These are phyloP conservation scores for Alca torda DNA, from an alignment of 2,797 vertebrate species.

Conservation along the genomic window DNA sequence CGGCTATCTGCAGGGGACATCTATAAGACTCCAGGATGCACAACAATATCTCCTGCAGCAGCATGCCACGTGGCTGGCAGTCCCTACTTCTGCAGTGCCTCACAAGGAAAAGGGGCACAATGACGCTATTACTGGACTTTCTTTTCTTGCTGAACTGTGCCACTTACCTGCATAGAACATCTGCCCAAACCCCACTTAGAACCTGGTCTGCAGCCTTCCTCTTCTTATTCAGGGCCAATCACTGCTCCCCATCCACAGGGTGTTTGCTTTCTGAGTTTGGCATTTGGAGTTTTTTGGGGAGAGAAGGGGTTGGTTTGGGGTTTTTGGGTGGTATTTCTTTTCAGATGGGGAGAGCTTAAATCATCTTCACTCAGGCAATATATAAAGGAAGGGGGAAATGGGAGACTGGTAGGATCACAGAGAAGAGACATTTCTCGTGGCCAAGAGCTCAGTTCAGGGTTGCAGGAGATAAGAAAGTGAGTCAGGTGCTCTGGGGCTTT, in stretches of 20 bases:
- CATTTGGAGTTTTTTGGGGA: no score
- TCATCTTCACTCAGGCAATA: background rate
- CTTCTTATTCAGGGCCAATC: background rate
- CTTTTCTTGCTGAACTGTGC: background rate
- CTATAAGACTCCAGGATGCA: no score
- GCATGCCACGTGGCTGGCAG: no score
- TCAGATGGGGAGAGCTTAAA: background rate
- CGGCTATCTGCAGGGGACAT: fast-evolving
- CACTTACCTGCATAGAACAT: background rate
- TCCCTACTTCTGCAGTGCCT: background rate
- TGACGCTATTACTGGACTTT: background rate
- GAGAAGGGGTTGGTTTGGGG: no score
- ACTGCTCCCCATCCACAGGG: background rate
- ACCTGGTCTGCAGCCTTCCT: background rate
- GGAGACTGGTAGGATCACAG: background rate
- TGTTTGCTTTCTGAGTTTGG: background rate
- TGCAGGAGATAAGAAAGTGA: background rate
- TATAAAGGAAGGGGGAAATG: background rate
- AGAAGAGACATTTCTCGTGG: background rate
- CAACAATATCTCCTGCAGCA: background rate
- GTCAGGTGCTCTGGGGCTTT: background rate
- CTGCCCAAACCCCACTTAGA: background rate
- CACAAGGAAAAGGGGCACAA: background rate
- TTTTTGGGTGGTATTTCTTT: no score
- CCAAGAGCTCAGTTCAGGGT: background rate